A percentile compares a stretch with the other conserved stretches of the same genome.
phyloP scores from a whole-genome alignment of 2,888 invertebrate species.

The Ennomos erosarius region DNA sequence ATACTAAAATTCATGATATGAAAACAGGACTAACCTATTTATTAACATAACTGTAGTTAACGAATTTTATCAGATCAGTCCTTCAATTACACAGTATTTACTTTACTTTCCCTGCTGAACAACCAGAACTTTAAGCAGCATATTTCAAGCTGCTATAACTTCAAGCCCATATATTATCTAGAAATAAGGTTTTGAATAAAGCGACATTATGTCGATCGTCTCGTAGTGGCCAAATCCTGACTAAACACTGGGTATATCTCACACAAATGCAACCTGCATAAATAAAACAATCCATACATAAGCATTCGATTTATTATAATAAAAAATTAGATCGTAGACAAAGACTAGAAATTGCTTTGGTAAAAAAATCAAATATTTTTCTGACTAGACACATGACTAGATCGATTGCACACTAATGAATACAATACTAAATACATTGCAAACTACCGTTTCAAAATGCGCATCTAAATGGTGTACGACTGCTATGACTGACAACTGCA shows the following conservation, averaged over 20 bases:
- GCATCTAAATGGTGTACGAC: slow-evolving; percentile 49
- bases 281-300: slow-evolving; percentile 76
- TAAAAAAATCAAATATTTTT: slow-evolving; percentile 49
- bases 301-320: slow-evolving; percentile 72
- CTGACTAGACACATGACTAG: slow-evolving; percentile 80
- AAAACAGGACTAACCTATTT: slow-evolving; percentile 31
- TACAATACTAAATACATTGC: slow-evolving; percentile 49
- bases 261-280: slow-evolving; percentile 48
- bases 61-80: slow-evolving; percentile 6
- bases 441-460: slow-evolving; percentile 52
- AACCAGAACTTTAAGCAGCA: slow-evolving; percentile 7
- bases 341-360: slow-evolving; percentile 57
- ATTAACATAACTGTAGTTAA: slow-evolving; percentile 9
- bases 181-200: slow-evolving; percentile 61
- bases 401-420: slow-evolving; percentile 59
- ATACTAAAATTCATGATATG: slow-evolving; percentile 4
- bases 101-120: slow-evolving; percentile 10
- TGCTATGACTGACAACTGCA: slow-evolving; percentile 59
- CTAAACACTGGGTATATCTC: slow-evolving; percentile 43
- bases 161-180: slow-evolving; percentile 73
- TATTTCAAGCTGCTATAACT: slow-evolving; percentile 36
- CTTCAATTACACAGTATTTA: slow-evolving; percentile 11
- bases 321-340: slow-evolving; percentile 62
- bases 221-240: slow-evolving; percentile 68
- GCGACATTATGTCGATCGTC: slow-evolving; percentile 75